Evolutionary conservation across 2,888 invertebrate species (phyloP).

Genomic region (Nomada lathburiana): DNA sequence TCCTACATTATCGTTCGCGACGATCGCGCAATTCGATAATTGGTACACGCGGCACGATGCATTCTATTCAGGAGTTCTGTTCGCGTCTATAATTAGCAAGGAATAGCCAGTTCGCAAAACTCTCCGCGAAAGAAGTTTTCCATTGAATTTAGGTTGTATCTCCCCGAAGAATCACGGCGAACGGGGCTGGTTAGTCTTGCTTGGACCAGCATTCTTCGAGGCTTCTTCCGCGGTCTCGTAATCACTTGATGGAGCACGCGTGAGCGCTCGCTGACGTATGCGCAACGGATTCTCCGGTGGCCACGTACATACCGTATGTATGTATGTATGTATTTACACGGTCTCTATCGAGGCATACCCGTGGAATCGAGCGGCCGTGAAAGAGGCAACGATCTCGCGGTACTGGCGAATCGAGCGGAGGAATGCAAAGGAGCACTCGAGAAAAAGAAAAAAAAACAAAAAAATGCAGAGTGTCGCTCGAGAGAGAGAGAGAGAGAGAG

Average conservation of each 20-base stretch:
- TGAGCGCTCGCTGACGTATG: slow-evolving; percentile 51
- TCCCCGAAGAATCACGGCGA: slow-evolving; percentile 1
- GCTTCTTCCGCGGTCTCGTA: slow-evolving; percentile 36
- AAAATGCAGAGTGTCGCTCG: slow-evolving; percentile 26
- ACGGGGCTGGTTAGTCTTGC: slow-evolving; percentile 17
- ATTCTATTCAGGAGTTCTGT: no score
- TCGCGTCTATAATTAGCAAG: no score
- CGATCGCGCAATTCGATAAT: no score
- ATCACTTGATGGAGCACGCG: slow-evolving; percentile 40
- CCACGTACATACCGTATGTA: slow-evolving; percentile 22
- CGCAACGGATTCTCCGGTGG: slow-evolving; percentile 47
- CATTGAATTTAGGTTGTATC: slow-evolving; percentile 14
- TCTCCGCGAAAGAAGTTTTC: not conserved
- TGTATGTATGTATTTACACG: not conserved
- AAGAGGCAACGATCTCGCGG: slow-evolving; percentile 54
- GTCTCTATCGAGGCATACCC: slow-evolving; percentile 28
- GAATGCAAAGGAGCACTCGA: slow-evolving; percentile 44
- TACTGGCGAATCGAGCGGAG: slow-evolving; percentile 48
- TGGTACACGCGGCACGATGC: no score
- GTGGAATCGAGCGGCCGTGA: slow-evolving; percentile 53
- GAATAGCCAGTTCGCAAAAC: not conserved
- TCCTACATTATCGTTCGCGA: no score
- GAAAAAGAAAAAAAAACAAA: not conserved
- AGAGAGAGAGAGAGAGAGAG: not conserved
- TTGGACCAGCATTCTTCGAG: slow-evolving; percentile 31